Evolutionary conservation across 2,113 vertebrate genomes (phyloP), one percentile per base, ranked within the genome.

Genomic region (Leptosomus discolor): DNA sequence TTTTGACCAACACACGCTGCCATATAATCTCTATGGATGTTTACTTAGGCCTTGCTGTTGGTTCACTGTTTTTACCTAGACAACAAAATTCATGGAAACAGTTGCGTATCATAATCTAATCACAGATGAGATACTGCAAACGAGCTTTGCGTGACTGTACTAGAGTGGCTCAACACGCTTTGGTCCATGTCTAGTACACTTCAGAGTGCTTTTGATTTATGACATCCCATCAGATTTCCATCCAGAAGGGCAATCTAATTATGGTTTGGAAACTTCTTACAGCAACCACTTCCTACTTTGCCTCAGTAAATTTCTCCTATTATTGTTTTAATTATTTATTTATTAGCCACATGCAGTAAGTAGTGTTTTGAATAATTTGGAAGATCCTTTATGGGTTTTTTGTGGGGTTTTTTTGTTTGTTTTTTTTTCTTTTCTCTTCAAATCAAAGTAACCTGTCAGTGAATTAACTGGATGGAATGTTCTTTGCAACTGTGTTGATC

Each of bases 91-190:
- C 90, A 85, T 53, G 53, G 45, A 92, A 95, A 91, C 39, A 91
- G 71, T 91, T 68, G 87, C 6, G 1, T 75, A 87, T 82, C 56
- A 70, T 68, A 95, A 85, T 60, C 68, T 94, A 94, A 92, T 85
- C 93, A 91, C 69, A 87, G 90, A 92, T 36, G 90, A 93, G 77
- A 89, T 94, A 89, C 51, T 43, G 58, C 30, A 89, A 94, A 94
- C 0, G 27, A 82, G 87, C 30, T 88, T 91, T 92, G 77, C 65
- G 51, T 96, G 94, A 92, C 86, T 89, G 68, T 37, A 24, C 68
- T 34, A 23, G 64, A 83, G 89, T 68, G 39, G 77, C 89, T 85
- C 36, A 64, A 67, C 93, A 92, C 91, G 96, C 96, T 96, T 94
- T 70, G 26, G 73, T 91, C 83, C 9, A 9, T 78, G 61, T 87